Base-by-base conservation (phyloP, 2,113 vertebrate species). In the Eonycteris spelaea region DNA sequence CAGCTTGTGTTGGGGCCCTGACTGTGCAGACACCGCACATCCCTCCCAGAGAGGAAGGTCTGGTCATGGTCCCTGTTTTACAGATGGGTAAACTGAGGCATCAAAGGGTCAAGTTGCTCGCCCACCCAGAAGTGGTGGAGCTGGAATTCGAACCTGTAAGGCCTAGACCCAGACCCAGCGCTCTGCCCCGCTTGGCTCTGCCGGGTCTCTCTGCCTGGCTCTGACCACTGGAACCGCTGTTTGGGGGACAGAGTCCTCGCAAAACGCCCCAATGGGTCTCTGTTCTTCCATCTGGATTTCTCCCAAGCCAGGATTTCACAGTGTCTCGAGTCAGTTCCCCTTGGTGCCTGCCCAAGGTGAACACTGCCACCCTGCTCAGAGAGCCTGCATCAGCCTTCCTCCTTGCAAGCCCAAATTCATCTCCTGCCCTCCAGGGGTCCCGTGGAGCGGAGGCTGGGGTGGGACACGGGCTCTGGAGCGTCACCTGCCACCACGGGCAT, bases 241-340 rank as follows among this genome's bases (percentile, higher is more conserved):
- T 10, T 9, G 21, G 33, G 53, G 35, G 13, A 1, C 0, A 8
- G 18, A 21, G 68, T 28, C 48, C 67, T 28, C 1, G 0, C 0
- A 5, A 55, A 53, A 30, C 0, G 0, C 48, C 57, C 1, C 0
- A 33, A 4, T 7, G 15, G 18, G 2, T 40, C 61, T 82, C 61
- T 0, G 4, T 43, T 57, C 77, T 75, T 40, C 55, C 21, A 2
- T 7, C 30, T 14, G 40, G n/a, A 4, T 4, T n/a, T 8, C n/a
- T 35, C 70, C 4, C 5, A 3, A n/a, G 57, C 57, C 28, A 28
- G 65, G 74, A 15, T 45, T n/a, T 24, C 18, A 11, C 0, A 1
- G 15, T 7, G 9, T 51, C 26, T 40, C 18, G 8, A 43, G 77
- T 8, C 11, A 0, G 18, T 24, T 15, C 48, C 40, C 43, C 30